Conservation (phyloP, 2,888 invertebrate species). For the Ceraclea dissimilis region DNA sequence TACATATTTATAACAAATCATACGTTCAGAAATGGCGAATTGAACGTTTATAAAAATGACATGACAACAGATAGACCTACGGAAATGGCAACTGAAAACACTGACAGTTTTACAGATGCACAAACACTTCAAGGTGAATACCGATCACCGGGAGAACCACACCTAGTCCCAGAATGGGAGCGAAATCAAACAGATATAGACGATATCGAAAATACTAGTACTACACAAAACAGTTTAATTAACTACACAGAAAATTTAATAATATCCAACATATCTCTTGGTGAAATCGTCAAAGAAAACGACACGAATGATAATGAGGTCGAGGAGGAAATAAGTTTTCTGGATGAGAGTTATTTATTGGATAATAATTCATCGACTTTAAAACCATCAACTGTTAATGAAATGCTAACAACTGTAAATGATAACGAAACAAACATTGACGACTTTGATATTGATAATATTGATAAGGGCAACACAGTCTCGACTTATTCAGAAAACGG, state of each 20-base stretch:
- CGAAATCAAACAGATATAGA: constrained; percentile 22
- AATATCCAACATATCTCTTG: not conserved
- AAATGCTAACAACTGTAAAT: not conserved
- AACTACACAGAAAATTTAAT: constrained; percentile 7
- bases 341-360: not conserved
- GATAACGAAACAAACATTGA: not conserved
- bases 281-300: not conserved
- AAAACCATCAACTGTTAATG: not conserved
- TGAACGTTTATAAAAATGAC: constrained; percentile 3
- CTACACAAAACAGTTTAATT: constrained; percentile 6
- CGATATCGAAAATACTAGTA: constrained; percentile 5
- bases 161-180: constrained; percentile 24
- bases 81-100: constrained; percentile 14
- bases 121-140: constrained; percentile 16
- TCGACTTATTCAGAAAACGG: not conserved
- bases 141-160: constrained; percentile 22
- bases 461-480: not conserved
- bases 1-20: constrained; percentile 21
- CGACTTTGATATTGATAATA: not conserved
- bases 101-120: constrained; percentile 9
- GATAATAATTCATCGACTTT: not conserved
- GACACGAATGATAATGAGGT: constrained; percentile 1
- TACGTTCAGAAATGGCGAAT: constrained; percentile 4
- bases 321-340: not conserved
- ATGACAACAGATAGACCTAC: not conserved